phyloP scores from a whole-genome alignment of 2,113 vertebrate genomes.

The Erythrocercus mccallii region DNA sequence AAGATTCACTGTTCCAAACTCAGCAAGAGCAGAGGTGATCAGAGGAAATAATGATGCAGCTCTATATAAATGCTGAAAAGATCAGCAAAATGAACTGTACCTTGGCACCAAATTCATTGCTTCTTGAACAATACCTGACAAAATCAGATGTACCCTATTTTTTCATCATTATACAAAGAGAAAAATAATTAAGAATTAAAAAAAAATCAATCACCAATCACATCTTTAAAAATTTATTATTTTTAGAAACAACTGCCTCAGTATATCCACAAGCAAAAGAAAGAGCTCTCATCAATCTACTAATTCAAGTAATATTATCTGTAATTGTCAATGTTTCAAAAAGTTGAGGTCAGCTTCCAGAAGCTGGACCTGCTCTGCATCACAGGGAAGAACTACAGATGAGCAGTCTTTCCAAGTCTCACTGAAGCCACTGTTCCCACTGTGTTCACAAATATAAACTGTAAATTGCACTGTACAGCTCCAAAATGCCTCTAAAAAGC shows the following conservation, averaged over 20 bases:
- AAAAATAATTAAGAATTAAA: background rate
- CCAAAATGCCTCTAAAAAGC: background rate
- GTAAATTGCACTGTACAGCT: background rate
- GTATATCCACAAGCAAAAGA: background rate
- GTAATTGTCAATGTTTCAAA: background rate
- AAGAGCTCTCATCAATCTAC: background rate
- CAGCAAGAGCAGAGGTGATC: conserved; percentile 78
- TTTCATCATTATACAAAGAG: background rate
- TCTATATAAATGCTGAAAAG: background rate
- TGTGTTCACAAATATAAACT: background rate
- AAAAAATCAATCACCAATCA: background rate
- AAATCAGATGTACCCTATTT: background rate
- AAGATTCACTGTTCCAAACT: conserved; percentile 79
- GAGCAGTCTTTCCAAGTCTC: background rate
- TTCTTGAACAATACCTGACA: background rate
- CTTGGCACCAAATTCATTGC: background rate
- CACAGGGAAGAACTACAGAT: background rate
- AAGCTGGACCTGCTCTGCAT: background rate
- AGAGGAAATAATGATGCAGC: conserved; percentile 25
- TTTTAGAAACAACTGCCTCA: background rate
- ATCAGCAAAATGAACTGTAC: background rate
- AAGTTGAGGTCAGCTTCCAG: background rate
- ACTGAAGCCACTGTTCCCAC: background rate
- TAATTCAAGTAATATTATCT: background rate
- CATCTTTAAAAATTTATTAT: background rate